A percentile compares a stretch with the other conserved stretches of the same genome.
These are phyloP conservation scores for Napeogenes inachia DNA, from an alignment of 2,888 invertebrate genomes.

Conservation along the genomic window DNA sequence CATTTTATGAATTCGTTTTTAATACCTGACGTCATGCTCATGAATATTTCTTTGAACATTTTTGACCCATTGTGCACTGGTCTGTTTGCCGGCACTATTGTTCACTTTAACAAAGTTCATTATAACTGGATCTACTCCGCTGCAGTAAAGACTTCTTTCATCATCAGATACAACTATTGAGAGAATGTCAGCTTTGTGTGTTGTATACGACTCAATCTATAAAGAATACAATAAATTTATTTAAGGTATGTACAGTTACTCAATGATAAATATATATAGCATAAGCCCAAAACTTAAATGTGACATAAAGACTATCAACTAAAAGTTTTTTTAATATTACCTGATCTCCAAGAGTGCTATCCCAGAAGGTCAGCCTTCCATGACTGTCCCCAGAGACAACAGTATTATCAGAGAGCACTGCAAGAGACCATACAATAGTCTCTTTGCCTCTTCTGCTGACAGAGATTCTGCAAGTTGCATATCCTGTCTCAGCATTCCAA, in stretches of 20 bases:
- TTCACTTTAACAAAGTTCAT: slow-evolving; percentile 83
- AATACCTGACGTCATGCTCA: slow-evolving; percentile 87
- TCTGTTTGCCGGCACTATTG: slow-evolving; percentile 68
- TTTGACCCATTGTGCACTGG: slow-evolving; percentile 87
- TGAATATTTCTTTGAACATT: slow-evolving; percentile 88
- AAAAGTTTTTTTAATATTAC: slow-evolving; percentile 36
- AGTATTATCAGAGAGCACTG: slow-evolving; percentile 86
- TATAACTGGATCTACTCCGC: slow-evolving; percentile 90
- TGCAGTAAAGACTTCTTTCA: slow-evolving; percentile 83
- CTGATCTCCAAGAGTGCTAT: slow-evolving; percentile 86
- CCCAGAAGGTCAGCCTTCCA: slow-evolving; percentile 93
- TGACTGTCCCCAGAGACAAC: slow-evolving; percentile 90
- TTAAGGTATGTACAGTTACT: too few species aligned
- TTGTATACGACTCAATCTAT: slow-evolving; percentile 84
- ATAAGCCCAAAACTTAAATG: too few species aligned
- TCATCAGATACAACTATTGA: slow-evolving; percentile 84
- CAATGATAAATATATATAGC: too few species aligned
- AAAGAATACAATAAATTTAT: slow-evolving; percentile 26
- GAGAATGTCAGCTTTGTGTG: slow-evolving; percentile 89
- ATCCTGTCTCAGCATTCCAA: slow-evolving; percentile 91
- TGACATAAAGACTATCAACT: neutral
- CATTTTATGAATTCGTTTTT: neutral
- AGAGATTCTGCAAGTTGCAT: slow-evolving; percentile 89
- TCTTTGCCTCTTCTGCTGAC: slow-evolving; percentile 81
- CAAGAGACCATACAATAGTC: slow-evolving; percentile 93